phyloP scores from a whole-genome alignment of 2,113 vertebrate species.

The Nanorana parkeri region DNA sequence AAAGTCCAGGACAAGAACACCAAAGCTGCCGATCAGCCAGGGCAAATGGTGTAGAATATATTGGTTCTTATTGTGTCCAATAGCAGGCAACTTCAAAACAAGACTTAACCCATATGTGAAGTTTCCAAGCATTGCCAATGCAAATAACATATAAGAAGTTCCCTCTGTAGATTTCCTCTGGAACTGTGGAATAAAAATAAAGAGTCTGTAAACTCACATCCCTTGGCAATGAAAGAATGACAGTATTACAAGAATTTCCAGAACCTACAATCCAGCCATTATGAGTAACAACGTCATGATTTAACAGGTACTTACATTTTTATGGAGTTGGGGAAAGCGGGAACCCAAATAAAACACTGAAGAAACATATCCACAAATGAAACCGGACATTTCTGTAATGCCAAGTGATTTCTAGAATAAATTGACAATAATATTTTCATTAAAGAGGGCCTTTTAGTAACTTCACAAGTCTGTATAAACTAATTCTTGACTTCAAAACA shows the following conservation, averaged over 20 bases:
- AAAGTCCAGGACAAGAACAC: conserved; percentile 71
- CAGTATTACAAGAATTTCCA: no score
- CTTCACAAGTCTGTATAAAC: no score
- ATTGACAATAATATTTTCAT: neutral
- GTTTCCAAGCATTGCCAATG: conserved; percentile 71
- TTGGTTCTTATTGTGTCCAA: conserved; percentile 55
- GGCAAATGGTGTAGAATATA: conserved; percentile 73
- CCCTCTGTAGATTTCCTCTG: conserved; percentile 71
- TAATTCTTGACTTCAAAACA: no score
- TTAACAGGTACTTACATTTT: conserved; percentile 73
- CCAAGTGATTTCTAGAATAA: conserved; percentile 64
- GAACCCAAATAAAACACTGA: conserved; percentile 76
- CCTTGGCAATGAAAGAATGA: no score
- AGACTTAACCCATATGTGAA: conserved; percentile 68
- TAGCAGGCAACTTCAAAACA: conserved; percentile 68
- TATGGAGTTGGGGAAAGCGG: conserved; percentile 73
- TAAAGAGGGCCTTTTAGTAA: no score
- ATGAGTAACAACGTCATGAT: neutral
- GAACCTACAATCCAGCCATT: no score
- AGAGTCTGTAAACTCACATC: neutral
- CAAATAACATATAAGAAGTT: conserved; percentile 71
- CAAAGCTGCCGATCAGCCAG: conserved; percentile 74
- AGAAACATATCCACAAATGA: conserved; percentile 73
- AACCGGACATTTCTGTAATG: conserved; percentile 72
- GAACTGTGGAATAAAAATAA: conserved; percentile 60